A percentile compares a stretch with the other conserved stretches of the same genome.
Evolutionary conservation across 2,113 vertebrate species (phyloP).

Genomic region (Hypanus sabinus): DNA sequence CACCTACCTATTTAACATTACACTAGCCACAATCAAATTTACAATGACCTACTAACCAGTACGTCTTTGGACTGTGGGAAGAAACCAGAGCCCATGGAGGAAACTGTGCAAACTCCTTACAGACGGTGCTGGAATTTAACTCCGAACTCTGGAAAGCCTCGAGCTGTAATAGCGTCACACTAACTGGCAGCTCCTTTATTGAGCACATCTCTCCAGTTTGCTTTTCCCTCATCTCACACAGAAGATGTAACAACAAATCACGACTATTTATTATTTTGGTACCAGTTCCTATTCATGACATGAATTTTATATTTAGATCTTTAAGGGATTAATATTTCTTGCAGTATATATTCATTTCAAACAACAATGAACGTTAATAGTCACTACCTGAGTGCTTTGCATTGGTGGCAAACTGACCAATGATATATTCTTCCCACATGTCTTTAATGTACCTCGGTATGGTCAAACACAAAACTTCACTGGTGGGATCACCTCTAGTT

Average conservation of each 20-base stretch:
- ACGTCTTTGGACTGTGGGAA: no score
- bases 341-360: neutral
- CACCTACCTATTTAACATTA: no score
- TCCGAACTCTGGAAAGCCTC: no score
- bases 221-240: neutral
- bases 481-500: neutral
- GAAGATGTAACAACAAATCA: neutral
- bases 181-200: no score
- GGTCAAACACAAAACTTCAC: neutral
- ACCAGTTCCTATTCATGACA: neutral
- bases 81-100: no score
- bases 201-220: neutral
- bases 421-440: constrained; percentile 9
- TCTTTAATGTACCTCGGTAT: neutral
- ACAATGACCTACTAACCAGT: no score
- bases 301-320: neutral
- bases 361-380: neutral
- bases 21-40: no score
- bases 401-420: neutral
- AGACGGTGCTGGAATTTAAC: no score
- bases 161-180: no score
- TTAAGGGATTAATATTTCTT: neutral
- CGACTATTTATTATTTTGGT: neutral
- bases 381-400: neutral
- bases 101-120: no score